Percentiles rank a stretch among this genome's conserved stretches.
Evolutionary conservation across 2,797 vertebrate species (phyloP).

Genomic region (Odontamblyopus rebecca): DNA sequence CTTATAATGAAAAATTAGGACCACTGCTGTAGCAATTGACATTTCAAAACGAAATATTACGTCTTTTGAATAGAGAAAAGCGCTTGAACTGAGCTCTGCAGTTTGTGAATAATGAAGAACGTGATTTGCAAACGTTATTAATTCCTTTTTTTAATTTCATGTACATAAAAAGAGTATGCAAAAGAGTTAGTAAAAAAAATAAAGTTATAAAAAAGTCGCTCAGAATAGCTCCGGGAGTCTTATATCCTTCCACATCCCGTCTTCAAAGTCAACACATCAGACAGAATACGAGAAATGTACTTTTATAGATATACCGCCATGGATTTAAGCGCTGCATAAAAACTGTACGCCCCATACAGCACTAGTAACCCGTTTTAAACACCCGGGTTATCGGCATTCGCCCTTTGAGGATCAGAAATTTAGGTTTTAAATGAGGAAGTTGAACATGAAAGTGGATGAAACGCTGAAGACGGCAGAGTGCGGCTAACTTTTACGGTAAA

Average conservation of each 20-base stretch:
- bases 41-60: no score
- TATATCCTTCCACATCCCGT: background rate
- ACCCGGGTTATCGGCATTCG: no score
- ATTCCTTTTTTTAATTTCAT: no score
- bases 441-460: slow-evolving; percentile 2
- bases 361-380: background rate
- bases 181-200: background rate
- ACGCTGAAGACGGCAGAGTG: background rate
- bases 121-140: no score
- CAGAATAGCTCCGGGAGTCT: background rate
- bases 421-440: background rate
- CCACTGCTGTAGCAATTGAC: no score
- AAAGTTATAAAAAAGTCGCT: background rate
- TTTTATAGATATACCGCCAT: background rate
- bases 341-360: background rate
- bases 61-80: no score
- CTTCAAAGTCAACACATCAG: slow-evolving; percentile 1
- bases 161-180: no score
- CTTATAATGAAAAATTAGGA: no score
- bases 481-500: background rate
- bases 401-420: background rate
- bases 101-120: no score
- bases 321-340: background rate
- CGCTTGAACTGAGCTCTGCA: no score
- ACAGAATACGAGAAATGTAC: background rate